Percentiles rank a stretch among this genome's conserved stretches.
These are phyloP conservation scores for Eurytoma californica DNA, from an alignment of 2,888 invertebrate genomes.

Conservation along the genomic window DNA sequence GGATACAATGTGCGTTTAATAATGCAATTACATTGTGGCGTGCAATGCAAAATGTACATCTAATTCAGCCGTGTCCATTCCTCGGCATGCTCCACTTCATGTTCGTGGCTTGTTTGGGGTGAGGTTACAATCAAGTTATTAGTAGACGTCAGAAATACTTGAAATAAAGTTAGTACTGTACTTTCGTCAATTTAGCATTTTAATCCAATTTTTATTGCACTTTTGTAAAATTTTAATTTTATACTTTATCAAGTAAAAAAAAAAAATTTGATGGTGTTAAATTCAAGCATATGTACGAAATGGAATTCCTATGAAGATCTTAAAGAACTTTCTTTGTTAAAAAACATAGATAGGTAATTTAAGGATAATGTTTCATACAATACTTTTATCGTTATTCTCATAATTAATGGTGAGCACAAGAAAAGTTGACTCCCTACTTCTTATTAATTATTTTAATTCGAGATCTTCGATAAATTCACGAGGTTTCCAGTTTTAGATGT, in stretches of 20 bases:
- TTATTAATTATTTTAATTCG: no score
- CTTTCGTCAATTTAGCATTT: neutral
- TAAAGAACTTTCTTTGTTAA: no score
- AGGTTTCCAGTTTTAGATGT: no score
- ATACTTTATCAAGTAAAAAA: neutral
- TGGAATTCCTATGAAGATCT: no score
- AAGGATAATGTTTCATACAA: no score
- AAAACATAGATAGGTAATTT: no score
- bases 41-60: slow-evolving; percentile 16
- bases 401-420: no score
- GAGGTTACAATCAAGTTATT: slow-evolving; percentile 16
- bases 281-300: no score
- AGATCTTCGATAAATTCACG: no score
- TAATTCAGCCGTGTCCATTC: slow-evolving; percentile 9
- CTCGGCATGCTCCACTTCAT: no score
- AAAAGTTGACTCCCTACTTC: no score
- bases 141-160: neutral
- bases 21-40: slow-evolving; percentile 45
- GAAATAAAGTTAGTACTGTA: neutral
- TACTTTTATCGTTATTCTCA: no score
- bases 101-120: slow-evolving; percentile 1
- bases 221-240: neutral
- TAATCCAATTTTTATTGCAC: neutral
- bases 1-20: slow-evolving; percentile 44
- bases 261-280: neutral